Base-by-base conservation (phyloP, 2,797 vertebrate genomes). In the Carapus acus region DNA sequence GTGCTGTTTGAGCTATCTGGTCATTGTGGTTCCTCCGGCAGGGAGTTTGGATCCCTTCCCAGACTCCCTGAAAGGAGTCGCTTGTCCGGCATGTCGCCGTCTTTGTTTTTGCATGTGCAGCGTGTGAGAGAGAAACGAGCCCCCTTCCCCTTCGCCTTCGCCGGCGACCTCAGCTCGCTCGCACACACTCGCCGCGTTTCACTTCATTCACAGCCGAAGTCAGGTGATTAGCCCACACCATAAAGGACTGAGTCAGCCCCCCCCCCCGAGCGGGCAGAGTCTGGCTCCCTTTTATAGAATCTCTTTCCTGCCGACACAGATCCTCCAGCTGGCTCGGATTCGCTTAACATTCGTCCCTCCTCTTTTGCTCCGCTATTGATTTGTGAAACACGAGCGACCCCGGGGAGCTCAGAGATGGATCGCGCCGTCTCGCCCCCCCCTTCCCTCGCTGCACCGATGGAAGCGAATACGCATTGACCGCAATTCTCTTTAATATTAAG, bases 71-170 rank as follows among this genome's bases (percentile, higher is more conserved):
- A 65, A 49, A 78, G 70, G 74, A 84, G 75, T 78, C 78, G 70
- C 64, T 66, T 77, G 48, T 44, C 22, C 62, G 44, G 56, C 75
- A 49, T 72, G 63, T 79, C 80, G 62, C 65, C 71, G 67, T 75
- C 65, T 69, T 74, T 67, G 63, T 69, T 74, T 67, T 69, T 58
- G 6, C 78, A 67, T 81, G 78, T 75, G 76, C 51, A 6, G 23
- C 4, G 73, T 38, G 49, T 53, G 47, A 75, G 62, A 79, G 53
- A 69, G 69, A 58, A 54, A 62, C 58, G 43, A 58, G 27, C 22
- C 56, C 45, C 16, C 54, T 76, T 19, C 24, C 63, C 58, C 51
- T 47, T 39, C 18, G 34, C 7, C 59, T 56, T 43, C 8, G 9
- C 31, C 14, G 6, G 9, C 9, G 9, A 33, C 31, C 9, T 49